Base-by-base conservation (phyloP, 2,888 invertebrate species). In the Erynnis tages region DNA sequence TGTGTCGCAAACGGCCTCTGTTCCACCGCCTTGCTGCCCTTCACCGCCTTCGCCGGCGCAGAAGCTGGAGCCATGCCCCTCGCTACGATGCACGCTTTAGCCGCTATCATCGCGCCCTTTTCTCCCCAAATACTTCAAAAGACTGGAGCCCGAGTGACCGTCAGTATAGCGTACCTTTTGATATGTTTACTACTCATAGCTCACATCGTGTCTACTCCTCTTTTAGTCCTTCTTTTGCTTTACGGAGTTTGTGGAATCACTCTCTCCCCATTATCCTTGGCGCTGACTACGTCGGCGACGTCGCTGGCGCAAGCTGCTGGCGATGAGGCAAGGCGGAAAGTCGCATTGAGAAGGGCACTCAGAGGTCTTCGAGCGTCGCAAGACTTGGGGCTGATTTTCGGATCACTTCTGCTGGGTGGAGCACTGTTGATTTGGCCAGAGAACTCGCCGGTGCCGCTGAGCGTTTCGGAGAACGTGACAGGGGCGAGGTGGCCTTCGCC, bases 1-100 rank as follows among this genome's bases (percentile, higher is more conserved):
- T 88, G 92, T 73, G 56, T 92, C 57, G 78, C 92, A 19, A 93
- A 93, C 62, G 90, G 92, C 0, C 86, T 93, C 7, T 91, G 92
- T 54, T 92, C 93, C 0, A 92, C 93, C 2, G 93, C 93, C 0
- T 89, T 92, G 10, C 76, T 93, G 16, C 94, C 94, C 0, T 88
- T 89, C 72, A 87, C 87, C 2, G 89, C 89, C 0, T 84, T 82
- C 57, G 86, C 85, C 1, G 89, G 89, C 3, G 87, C 89, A 7
- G 89, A 87, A 62, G 88, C 82, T 0, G 94, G 94, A 0, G 92
- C 94, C 0, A 71, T 93, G 43, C 86, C 94, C 1, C 81, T 94
- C 7, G 91, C 93, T 1, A 74, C 90, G 6, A 90, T 93, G 70
- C 93, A 93, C 65, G 70, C 91, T 0, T 75, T 92, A 19, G 93